Conservation (phyloP, 2,888 invertebrate species). For the Nemapogon koenigi region DNA sequence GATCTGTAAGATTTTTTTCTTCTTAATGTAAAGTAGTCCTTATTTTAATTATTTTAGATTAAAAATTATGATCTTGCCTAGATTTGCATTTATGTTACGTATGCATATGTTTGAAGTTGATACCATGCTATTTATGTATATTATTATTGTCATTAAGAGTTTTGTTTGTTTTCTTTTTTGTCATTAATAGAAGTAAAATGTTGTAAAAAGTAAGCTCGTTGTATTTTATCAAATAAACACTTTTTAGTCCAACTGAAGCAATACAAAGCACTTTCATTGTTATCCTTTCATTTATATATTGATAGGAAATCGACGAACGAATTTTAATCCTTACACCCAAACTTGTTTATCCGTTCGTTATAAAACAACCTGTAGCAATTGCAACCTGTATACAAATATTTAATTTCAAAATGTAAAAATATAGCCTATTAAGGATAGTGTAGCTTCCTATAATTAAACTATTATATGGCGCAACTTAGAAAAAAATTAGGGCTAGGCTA, state of each 20-base stretch:
- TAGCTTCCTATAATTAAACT: too few species aligned
- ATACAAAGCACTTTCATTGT: constrained; percentile 50
- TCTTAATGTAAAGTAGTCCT: constrained; percentile 2
- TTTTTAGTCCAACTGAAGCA: constrained; percentile 66
- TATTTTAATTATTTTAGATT: constrained; percentile 18
- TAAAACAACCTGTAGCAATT: too few species aligned
- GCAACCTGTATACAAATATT: too few species aligned
- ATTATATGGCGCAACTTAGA: too few species aligned
- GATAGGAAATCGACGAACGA: too few species aligned
- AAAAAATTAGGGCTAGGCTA: too few species aligned
- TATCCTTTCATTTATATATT: not conserved
- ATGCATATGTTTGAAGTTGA: constrained; percentile 57
- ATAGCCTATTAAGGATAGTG: too few species aligned
- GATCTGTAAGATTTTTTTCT: constrained; percentile 17
- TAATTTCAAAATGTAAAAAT: too few species aligned
- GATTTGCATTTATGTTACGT: constrained; percentile 61
- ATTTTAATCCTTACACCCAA: too few species aligned
- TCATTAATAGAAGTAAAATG: constrained; percentile 64
- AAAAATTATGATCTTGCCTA: constrained; percentile 53
- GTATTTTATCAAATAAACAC: constrained; percentile 67
- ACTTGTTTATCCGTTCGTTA: too few species aligned
- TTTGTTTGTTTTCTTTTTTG: constrained; percentile 56
- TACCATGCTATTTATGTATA: constrained; percentile 64
- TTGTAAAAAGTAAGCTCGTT: constrained; percentile 67
- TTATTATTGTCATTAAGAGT: constrained; percentile 57